These are phyloP conservation scores for Cephus spinipes DNA, from an alignment of 2,888 invertebrate species.

Conservation along the genomic window DNA sequence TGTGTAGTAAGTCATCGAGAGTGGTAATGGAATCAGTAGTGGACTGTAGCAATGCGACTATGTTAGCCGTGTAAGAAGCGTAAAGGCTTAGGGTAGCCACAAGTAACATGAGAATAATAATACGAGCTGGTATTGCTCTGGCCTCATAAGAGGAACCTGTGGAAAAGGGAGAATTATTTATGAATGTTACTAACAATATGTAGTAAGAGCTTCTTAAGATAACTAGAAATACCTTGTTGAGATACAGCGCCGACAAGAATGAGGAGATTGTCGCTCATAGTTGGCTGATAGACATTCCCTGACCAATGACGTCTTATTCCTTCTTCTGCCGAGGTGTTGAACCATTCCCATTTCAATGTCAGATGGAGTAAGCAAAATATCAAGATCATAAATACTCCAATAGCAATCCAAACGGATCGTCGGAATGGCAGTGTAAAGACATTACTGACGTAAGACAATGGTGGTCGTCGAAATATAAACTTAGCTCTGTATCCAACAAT, in stretches of 20 bases:
- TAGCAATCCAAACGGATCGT: conserved; percentile 74
- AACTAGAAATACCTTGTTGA: conserved; percentile 70
- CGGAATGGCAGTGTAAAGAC: conserved; percentile 78
- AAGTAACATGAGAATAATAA: conserved; percentile 75
- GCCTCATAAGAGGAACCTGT: conserved; percentile 64
- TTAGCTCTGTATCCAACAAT: conserved; percentile 62
- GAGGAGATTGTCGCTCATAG: conserved; percentile 69
- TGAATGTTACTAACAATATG: neutral
- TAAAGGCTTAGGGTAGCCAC: conserved; percentile 77
- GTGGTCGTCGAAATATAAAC: conserved; percentile 80
- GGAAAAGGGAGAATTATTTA: neutral
- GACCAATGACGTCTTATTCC: conserved; percentile 2
- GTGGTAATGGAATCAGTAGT: conserved; percentile 77
- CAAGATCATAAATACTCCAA: conserved; percentile 67
- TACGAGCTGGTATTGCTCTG: conserved; percentile 67
- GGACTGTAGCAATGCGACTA: conserved; percentile 80
- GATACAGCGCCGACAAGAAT: conserved; percentile 73
- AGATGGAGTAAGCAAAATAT: conserved; percentile 68
- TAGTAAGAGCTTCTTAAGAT: neutral
- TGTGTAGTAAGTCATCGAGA: conserved; percentile 74
- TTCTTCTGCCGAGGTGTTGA: conserved; percentile 30
- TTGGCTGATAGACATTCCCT: conserved; percentile 37
- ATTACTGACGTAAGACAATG: conserved; percentile 79
- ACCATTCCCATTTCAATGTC: conserved; percentile 68
- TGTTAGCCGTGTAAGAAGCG: conserved; percentile 81